Conservation (phyloP, 1,140 invertebrate genomes). For the Euura saliciscinereae region DNA sequence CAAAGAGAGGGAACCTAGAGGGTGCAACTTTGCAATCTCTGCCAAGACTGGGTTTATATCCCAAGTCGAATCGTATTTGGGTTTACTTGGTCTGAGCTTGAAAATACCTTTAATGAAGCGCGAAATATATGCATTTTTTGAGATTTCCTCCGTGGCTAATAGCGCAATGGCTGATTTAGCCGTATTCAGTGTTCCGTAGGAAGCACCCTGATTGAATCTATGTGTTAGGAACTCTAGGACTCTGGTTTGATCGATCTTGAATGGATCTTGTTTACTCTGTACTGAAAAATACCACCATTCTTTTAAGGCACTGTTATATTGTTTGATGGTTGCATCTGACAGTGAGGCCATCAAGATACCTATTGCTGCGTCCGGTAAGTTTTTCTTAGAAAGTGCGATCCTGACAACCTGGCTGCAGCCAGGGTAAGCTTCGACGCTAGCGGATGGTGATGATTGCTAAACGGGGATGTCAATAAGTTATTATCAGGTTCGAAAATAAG, state of each 20-base stretch:
- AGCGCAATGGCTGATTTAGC: slow-evolving; percentile 29
- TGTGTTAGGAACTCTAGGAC: slow-evolving; percentile 23
- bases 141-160: slow-evolving; percentile 18
- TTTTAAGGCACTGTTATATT: slow-evolving; percentile 33
- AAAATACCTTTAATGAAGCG: slow-evolving; percentile 39
- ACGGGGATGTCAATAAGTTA: too few relatives aligned
- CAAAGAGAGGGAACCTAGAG: neutral
- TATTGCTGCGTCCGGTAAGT: slow-evolving; percentile 21
- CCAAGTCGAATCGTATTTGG: slow-evolving; percentile 21
- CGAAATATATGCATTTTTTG: slow-evolving; percentile 23
- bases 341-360: slow-evolving; percentile 31
- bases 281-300: slow-evolving; percentile 27
- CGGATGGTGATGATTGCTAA: slow-evolving; percentile 18
- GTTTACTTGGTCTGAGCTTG: neutral
- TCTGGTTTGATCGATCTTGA: slow-evolving; percentile 3
- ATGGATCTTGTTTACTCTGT: slow-evolving; percentile 16
- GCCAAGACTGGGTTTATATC: slow-evolving; percentile 13
- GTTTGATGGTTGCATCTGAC: slow-evolving; percentile 33
- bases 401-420: slow-evolving; percentile 28
- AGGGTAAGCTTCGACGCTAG: slow-evolving; percentile 20
- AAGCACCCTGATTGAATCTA: slow-evolving; percentile 27
- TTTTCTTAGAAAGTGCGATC: slow-evolving; percentile 17
- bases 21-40: slow-evolving; percentile 9
- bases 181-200: slow-evolving; percentile 32
- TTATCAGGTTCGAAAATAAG: too few relatives aligned